Base-by-base conservation (phyloP, 2,888 invertebrate species). In the Cosmia trapezina region DNA sequence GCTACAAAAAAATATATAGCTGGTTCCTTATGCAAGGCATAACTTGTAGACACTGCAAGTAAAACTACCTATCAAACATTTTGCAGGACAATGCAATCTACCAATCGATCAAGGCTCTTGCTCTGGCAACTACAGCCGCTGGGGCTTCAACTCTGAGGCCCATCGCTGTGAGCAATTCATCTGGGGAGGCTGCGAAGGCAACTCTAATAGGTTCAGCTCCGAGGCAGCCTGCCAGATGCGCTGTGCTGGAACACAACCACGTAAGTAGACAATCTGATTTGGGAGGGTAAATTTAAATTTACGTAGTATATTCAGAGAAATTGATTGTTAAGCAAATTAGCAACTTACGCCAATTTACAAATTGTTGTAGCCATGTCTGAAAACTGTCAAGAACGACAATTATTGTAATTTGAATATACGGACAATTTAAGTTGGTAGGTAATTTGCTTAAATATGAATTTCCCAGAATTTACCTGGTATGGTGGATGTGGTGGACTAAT, bases 171-270 rank as follows among this genome's bases (percentile, higher is more conserved):
- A 97, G 80, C 96, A 97, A 87, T 99, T 99, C 94, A 93, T 92
- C 9, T 99, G 98, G 95, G 99, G 99, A 57, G 99, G 99, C 37
- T 99, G 99, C 93, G 98, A 98, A 90, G 98, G 98, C 73, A 99
- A 98, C 93, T 94, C 96, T 87, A 99, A 99, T 93, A 97, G 98
- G 89, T 99, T 98, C 96, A 96, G 96, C 33, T 97, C 98, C 0
- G 98, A 98, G 86, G 96, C 97, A 63, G 98, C 98, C 61, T 99
- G 99, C 90, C 97, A 97, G 84, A 97, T 98, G 89, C 97, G 97
- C 71, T 97, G 97, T 77, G 98, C 98, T 12, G 98, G 98, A 61
- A 96, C 96, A 66, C 72, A 97, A 97, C 75, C 81, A 96, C 97
- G 98, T 98, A 95, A 96, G 97, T 92, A 68, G 3, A 12, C 14